A percentile compares a stretch with the other conserved stretches of the same genome.
phyloP scores from a whole-genome alignment of 2,888 invertebrate genomes.

The Callyntrura guangdongensis region DNA sequence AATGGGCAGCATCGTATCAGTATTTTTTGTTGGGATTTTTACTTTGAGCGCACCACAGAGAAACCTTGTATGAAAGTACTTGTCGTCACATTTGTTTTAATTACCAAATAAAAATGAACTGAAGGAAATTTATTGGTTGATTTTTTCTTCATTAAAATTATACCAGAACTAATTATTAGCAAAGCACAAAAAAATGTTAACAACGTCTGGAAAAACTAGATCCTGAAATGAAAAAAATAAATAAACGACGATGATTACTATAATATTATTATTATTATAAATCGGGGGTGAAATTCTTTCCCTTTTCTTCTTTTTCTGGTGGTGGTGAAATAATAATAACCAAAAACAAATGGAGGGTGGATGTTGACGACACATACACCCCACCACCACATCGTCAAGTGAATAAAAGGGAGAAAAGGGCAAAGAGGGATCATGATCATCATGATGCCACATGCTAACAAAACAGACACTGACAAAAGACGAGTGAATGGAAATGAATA shows the following conservation, averaged over 20 bases:
- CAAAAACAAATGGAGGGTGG: slow-evolving; percentile 39
- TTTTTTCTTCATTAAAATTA: slow-evolving; percentile 46
- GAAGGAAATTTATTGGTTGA: slow-evolving; percentile 26
- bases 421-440: slow-evolving; percentile 10
- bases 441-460: slow-evolving; percentile 29
- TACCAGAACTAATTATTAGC: slow-evolving; percentile 27
- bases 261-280: slow-evolving; percentile 30
- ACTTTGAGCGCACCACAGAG: no score
- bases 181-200: background rate
- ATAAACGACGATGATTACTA: background rate
- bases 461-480: slow-evolving; percentile 53
- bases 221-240: background rate
- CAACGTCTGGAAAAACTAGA: background rate
- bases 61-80: background rate
- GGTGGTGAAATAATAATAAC: slow-evolving; percentile 36
- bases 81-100: slow-evolving; percentile 59
- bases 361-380: slow-evolving; percentile 23
- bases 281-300: slow-evolving; percentile 37
- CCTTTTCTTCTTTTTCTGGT: background rate
- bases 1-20: background rate
- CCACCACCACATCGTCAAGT: slow-evolving; percentile 36
- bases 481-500: background rate
- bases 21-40: no score
- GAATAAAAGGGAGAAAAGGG: slow-evolving; percentile 38
- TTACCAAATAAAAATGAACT: slow-evolving; percentile 32